These are phyloP conservation scores for Plestiodon gilberti DNA, from an alignment of 2,113 vertebrate genomes.

Conservation along the genomic window DNA sequence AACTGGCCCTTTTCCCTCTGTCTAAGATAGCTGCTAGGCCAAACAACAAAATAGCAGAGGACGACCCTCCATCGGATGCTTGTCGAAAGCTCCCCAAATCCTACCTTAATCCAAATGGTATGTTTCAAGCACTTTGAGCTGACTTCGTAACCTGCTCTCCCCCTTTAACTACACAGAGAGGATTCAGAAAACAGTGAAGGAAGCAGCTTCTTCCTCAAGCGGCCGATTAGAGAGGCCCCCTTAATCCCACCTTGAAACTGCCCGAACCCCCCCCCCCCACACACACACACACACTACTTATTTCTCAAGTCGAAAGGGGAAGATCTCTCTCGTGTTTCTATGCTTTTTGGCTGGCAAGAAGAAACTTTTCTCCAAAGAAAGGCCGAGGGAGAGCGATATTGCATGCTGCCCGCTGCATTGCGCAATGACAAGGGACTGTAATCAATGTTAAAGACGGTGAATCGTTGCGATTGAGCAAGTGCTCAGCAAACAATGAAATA, in stretches of 20 bases:
- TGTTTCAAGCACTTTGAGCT: background rate
- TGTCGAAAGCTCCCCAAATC: conserved; percentile 29
- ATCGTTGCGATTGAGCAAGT: conserved; percentile 78
- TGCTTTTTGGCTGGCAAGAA: background rate
- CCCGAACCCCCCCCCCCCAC: background rate
- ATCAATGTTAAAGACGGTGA: conserved; percentile 82
- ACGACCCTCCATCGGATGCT: background rate
- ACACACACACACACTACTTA: background rate
- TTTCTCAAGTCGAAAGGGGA: conserved; percentile 4
- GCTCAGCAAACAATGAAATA: conserved; percentile 83
- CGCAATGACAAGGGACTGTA: conserved; percentile 78
- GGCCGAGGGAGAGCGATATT: conserved; percentile 63
- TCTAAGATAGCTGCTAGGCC: background rate
- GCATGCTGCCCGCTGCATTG: conserved; percentile 67
- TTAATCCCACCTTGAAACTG: conserved; percentile 20
- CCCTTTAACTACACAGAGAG: background rate
- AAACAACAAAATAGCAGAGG: background rate
- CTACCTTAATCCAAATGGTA: conserved; percentile 5
- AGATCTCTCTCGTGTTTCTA: background rate
- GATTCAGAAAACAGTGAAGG: background rate
- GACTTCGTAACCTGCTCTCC: background rate
- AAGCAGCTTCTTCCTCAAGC: conserved; percentile 8
- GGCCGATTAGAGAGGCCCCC: background rate
- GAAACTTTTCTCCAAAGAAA: conserved; percentile 35
- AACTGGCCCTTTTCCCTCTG: no score